Evolutionary conservation across 2,888 invertebrate genomes (phyloP), one percentile per base, ranked within the genome.

Genomic region (Noctua fimbriata): DNA sequence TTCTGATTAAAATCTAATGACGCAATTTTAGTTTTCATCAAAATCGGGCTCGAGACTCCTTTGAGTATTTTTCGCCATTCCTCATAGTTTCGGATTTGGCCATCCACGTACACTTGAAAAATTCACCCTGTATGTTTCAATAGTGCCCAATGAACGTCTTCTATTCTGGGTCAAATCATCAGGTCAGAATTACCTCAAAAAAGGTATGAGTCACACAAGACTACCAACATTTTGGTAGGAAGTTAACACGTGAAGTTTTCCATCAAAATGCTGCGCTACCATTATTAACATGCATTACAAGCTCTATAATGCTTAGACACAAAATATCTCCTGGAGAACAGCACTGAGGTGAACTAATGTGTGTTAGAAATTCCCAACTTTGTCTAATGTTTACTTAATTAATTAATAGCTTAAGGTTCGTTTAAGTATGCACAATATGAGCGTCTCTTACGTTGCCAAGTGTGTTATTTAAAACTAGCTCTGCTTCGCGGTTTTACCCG

Each of bases 361-460:
- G 58, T 52, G 63, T 86, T 75, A 73, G 74, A 69, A 73, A 78
- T 78, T 75, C 66, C 63, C 63, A 86, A 86, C 86, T 82, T 78
- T 41, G 73, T 73, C 52, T 86, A 66, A 74, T 75, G 73, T 73
- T 66, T 74, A 82, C 72, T 49, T 78, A 71, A 82, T 83, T 73
- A 82, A 85, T 84, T 69, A 80, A 75, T 44, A 71, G 44, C 63
- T 84, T 69, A 74, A 67, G 69, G 55, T 36, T 58, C 32, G 71
- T 73, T 84, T 72, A 74, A 67, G 74, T 74, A 67, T 73, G 41
- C 80, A 49, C 67, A 41, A 41, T 41, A n/a, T 74, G 70, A 84
- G 36, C 28, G 52, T 79, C 7, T 73, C 28, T 82, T 74, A 73
- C 47, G 41, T 52, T 82, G 66, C 66, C 49, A 75, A 81, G 47